These are phyloP conservation scores for Actenoides lindsayi DNA, from an alignment of 2,113 vertebrate species.

Conservation along the genomic window DNA sequence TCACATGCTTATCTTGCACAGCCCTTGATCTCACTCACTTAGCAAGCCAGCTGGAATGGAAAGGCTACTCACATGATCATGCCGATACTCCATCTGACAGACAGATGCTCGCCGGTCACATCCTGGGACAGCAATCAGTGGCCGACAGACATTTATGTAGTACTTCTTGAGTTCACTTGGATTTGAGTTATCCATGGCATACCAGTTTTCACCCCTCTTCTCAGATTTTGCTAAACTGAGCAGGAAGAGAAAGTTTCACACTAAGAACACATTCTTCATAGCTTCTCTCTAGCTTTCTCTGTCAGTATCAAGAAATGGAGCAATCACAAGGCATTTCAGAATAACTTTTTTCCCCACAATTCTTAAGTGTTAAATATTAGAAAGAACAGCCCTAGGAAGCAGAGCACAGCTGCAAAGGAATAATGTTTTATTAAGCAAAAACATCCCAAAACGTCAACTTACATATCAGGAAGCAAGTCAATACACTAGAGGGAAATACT, in stretches of 20 bases:
- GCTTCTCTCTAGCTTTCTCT: background rate
- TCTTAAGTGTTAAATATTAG: background rate
- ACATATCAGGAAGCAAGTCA: background rate
- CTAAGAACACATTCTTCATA: background rate
- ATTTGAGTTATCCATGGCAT: conserved; percentile 77
- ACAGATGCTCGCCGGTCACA: conserved; percentile 86
- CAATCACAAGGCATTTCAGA: background rate
- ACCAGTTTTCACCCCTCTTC: conserved; percentile 83
- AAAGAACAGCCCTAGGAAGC: background rate
- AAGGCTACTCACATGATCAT: conserved; percentile 52
- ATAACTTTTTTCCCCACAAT: background rate
- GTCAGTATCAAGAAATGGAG: background rate
- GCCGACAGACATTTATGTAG: conserved; percentile 92
- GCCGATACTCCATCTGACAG: conserved; percentile 84
- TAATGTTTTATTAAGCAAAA: background rate
- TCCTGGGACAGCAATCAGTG: conserved; percentile 81
- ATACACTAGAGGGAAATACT: background rate
- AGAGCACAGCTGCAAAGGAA: background rate
- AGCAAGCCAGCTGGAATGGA: background rate
- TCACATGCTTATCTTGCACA: background rate
- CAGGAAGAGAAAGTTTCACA: background rate
- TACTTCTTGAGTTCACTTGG: conserved; percentile 78
- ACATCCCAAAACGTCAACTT: background rate
- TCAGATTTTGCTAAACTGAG: conserved; percentile 84
- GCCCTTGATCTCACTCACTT: background rate